Evolutionary conservation across 2,888 invertebrate species (phyloP).

Genomic region (Trilocha varians): DNA sequence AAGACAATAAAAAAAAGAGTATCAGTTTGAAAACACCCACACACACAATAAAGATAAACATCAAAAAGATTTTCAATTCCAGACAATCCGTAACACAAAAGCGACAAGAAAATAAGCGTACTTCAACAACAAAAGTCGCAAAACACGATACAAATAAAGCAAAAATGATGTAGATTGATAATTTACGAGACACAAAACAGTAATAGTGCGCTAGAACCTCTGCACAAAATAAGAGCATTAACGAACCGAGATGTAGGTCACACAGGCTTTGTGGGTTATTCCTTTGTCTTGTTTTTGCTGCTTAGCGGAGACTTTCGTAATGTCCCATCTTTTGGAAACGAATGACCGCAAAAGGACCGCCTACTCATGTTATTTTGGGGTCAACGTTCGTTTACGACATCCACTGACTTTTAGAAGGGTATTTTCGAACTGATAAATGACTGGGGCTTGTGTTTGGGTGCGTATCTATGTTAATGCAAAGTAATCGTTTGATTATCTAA

Average conservation of each 20-base stretch:
- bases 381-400: conserved; percentile 18
- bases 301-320: conserved; percentile 27
- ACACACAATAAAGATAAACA: too few relatives aligned
- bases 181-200: neutral
- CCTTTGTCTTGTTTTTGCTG: conserved; percentile 54
- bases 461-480: neutral
- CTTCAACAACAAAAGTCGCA: too few relatives aligned
- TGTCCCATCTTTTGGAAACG: conserved; percentile 33
- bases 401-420: neutral
- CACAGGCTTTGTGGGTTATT: conserved; percentile 42
- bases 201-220: conserved; percentile 2
- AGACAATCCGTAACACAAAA: too few relatives aligned
- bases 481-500: neutral
- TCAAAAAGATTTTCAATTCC: too few relatives aligned
- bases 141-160: neutral
- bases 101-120: too few relatives aligned
- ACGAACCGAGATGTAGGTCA: conserved; percentile 47
- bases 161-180: neutral
- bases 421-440: conserved; percentile 1
- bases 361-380: conserved; percentile 14
- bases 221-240: conserved; percentile 53
- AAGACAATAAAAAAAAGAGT: too few relatives aligned
- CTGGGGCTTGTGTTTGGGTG: neutral
- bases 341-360: conserved; percentile 24
- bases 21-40: too few relatives aligned